These are phyloP conservation scores for Mallateleia sp. DNA, from an alignment of 2,888 invertebrate genomes.

Conservation along the genomic window DNA sequence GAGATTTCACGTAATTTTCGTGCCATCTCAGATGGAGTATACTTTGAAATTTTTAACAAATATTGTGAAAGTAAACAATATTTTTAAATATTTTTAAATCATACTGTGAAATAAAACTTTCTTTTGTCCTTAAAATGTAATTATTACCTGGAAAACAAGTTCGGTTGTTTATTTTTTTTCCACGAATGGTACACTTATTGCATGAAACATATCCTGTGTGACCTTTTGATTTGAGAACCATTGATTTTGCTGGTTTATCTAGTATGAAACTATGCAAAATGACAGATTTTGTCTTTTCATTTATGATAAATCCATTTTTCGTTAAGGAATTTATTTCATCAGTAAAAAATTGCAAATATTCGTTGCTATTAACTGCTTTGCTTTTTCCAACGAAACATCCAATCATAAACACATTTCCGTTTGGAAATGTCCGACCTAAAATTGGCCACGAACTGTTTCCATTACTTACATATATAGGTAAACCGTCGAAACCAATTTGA, in stretches of 20 bases:
- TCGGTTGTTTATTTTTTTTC: not conserved
- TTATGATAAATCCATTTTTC: not conserved
- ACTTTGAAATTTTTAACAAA: not conserved
- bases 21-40: not conserved
- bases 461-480: slow-evolving; percentile 9
- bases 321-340: slow-evolving; percentile 17
- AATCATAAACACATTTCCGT: slow-evolving; percentile 1
- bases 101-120: not conserved
- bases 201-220: not conserved
- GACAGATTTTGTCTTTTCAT: not conserved
- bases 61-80: too few relatives aligned
- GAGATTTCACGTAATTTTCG: not conserved
- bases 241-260: not conserved
- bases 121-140: not conserved
- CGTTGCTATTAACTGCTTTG: slow-evolving; percentile 2
- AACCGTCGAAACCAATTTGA: slow-evolving; percentile 30
- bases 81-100: too few relatives aligned
- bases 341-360: slow-evolving; percentile 11
- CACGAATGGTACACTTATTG: not conserved
- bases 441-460: slow-evolving; percentile 12
- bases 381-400: slow-evolving; percentile 17
- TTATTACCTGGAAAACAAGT: not conserved
- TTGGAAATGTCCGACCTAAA: slow-evolving; percentile 7
- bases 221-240: not conserved
- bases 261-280: not conserved